Conservation (phyloP, 2,888 invertebrate genomes). For the Eristalis arbustorum region DNA sequence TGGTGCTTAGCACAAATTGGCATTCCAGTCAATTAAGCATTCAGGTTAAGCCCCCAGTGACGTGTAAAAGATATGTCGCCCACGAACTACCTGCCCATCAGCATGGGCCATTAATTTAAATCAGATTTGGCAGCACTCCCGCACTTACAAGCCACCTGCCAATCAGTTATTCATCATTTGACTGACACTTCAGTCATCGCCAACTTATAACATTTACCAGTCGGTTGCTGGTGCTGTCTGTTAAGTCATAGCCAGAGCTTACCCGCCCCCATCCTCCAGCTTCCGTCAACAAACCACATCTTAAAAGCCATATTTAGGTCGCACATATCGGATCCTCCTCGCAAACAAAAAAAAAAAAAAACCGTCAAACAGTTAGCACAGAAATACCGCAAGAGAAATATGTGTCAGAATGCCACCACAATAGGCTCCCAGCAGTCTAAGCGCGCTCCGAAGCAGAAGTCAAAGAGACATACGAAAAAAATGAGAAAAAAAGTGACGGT, state of each 20-base stretch:
- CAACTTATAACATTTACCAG: too few relatives aligned
- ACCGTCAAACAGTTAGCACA: conserved; percentile 46
- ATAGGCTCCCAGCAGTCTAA: conserved; percentile 12
- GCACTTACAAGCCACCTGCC: neutral
- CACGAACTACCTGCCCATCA: neutral
- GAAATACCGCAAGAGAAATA: conserved; percentile 58
- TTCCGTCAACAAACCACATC: neutral
- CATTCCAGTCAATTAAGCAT: neutral
- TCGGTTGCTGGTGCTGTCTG: neutral
- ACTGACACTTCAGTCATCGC: neutral
- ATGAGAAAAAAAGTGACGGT: conserved; percentile 31
- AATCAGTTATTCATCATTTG: neutral
- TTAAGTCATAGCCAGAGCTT: neutral
- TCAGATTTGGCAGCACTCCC: neutral
- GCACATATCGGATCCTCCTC: conserved; percentile 30
- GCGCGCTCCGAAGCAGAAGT: conserved; percentile 14
- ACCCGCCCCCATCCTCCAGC: neutral
- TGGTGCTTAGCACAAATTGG: neutral
- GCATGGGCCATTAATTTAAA: neutral
- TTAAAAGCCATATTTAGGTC: conserved; percentile 24
- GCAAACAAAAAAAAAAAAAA: conserved; percentile 3
- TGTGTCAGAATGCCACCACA: conserved; percentile 60
- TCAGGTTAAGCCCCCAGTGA: neutral
- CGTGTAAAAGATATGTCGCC: neutral
- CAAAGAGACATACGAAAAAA: conserved; percentile 37